Evolutionary conservation across 2,113 vertebrate species (phyloP).

Genomic region (Lycaon pictus): DNA sequence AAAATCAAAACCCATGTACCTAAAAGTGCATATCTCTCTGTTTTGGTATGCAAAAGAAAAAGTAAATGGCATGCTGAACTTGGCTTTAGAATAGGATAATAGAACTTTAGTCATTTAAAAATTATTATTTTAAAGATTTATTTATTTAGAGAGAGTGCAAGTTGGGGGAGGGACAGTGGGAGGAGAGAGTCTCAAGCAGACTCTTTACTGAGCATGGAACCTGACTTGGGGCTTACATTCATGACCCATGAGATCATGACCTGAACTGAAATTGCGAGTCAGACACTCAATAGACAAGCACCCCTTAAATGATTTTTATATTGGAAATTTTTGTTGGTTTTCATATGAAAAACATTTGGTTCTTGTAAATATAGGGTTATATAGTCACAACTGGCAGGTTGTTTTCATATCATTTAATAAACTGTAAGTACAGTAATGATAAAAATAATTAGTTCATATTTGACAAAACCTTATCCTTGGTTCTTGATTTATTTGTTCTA

Average conservation of each 20-base stretch:
- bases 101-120: neutral
- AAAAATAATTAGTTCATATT: neutral
- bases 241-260: too few relatives aligned
- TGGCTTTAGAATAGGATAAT: neutral
- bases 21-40: neutral
- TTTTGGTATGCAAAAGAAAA: neutral
- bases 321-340: neutral
- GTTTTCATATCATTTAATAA: constrained; percentile 6
- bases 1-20: constrained; percentile 15
- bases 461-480: neutral
- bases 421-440: neutral
- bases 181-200: too few relatives aligned
- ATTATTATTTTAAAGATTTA: too few relatives aligned
- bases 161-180: too few relatives aligned
- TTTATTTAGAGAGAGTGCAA: too few relatives aligned
- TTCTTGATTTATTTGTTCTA: neutral
- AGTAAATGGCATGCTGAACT: neutral
- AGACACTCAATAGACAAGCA: too few relatives aligned
- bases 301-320: neutral
- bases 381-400: neutral
- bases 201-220: too few relatives aligned
- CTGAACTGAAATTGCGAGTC: too few relatives aligned
- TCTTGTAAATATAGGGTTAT: neutral
- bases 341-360: constrained; percentile 1
- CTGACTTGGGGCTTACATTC: too few relatives aligned